Evolutionary conservation across 2,888 invertebrate genomes (phyloP), one percentile per base, ranked within the genome.

Genomic region (Nebria salina): DNA sequence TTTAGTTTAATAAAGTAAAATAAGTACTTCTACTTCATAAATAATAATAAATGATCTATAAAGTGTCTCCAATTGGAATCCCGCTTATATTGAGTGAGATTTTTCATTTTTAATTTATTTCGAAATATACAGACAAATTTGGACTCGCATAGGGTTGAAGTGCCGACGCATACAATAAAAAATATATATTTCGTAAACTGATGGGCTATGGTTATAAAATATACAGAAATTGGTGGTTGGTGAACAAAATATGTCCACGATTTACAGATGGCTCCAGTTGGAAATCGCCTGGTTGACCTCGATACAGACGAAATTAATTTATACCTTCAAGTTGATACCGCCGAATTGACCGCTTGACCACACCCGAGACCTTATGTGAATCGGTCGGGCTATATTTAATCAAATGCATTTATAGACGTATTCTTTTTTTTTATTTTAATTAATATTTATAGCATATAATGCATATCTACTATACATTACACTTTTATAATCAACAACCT

Each of bases 291-390:
- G 75, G 41, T 43, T 76, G 76, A 70, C 76, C 76, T 76, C 76
- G 76, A 76, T 76, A 76, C 70, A 70, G 76, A 26, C 43, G 13
- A 76, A 66, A 76, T 76, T 76, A 76, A 76, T 76, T 76, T 70
- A 70, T 70, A 70, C n/a, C 76, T 54, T 54, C 54, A 54, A 54
- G 54, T 54, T 11, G 54, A 54, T 13, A 54, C 54, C 54, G 54
- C 54, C 54, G 54, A 54, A 13, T 54, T 54, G 54, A 54, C 54
- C 54, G 54, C 54, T 34, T 54, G 54, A 54, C 54, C 54, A 54
- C 54, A 54, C 54, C 54, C 54, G 54, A 8, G 54, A 54, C 54
- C 54, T 54, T 54, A 54, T 8, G 54, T 8, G 54, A 54, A 54
- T 54, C 54, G 54, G 54, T 54, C 54, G 4, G 54, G 11, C 54